These are phyloP conservation scores for Podilymbus podiceps DNA, from an alignment of 2,113 vertebrate genomes.

Conservation along the genomic window DNA sequence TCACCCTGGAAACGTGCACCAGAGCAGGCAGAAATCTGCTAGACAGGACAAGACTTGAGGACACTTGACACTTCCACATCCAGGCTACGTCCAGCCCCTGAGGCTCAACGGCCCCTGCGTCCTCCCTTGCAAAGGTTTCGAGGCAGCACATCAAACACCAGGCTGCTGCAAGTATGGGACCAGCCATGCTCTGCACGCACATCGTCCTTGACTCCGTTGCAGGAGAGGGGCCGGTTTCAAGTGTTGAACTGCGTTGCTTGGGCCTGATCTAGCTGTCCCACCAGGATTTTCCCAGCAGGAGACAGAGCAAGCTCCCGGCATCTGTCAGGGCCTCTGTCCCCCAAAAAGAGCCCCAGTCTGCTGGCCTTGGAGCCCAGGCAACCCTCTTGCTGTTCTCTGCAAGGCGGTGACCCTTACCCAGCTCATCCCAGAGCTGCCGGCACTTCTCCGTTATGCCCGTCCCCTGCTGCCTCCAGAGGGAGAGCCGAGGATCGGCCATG, in stretches of 20 bases:
- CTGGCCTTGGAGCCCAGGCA: background rate
- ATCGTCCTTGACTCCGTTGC: background rate
- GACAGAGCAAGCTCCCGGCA: background rate
- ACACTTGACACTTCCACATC: background rate
- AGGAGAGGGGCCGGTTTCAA: background rate
- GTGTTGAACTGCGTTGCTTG: background rate
- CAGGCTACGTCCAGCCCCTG: background rate
- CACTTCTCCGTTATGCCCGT: conserved; percentile 98
- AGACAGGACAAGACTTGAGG: background rate
- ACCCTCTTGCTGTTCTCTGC: background rate
- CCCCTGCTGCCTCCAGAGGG: conserved; percentile 97
- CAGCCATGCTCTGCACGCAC: background rate
- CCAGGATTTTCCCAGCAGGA: background rate
- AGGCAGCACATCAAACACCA: background rate
- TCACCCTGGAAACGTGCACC: background rate
- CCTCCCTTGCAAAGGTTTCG: background rate
- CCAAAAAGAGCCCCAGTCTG: background rate
- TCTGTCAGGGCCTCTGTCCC: background rate
- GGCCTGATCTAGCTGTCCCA: background rate
- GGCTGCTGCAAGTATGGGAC: background rate
- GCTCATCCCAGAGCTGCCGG: conserved; percentile 95
- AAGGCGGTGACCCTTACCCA: conserved; percentile 75
- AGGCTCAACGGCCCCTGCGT: background rate
- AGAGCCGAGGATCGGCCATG: conserved; percentile 95
- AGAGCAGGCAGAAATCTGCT: background rate